phyloP scores from a whole-genome alignment of 2,888 invertebrate genomes.

The Hofmannophila pseudospretella region DNA sequence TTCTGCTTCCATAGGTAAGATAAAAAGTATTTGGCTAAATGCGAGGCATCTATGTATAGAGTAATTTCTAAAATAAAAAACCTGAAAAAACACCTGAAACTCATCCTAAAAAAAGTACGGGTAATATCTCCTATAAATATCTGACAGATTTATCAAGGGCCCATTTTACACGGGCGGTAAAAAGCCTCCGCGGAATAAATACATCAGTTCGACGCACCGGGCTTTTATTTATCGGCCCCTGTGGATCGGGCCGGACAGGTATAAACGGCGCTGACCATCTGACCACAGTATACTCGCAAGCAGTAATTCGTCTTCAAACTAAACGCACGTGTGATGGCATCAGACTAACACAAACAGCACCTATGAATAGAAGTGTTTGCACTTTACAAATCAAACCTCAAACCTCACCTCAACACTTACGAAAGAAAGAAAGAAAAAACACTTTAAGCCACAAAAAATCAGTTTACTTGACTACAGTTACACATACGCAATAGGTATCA shows the following conservation, averaged over 20 bases:
- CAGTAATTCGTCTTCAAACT: neutral
- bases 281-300: neutral
- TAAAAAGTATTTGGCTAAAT: no score
- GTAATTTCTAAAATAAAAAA: neutral
- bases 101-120: neutral
- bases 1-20: no score
- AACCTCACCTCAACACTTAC: no score
- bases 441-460: no score
- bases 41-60: no score
- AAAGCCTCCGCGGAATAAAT: constrained; percentile 37
- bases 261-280: constrained; percentile 9
- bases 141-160: constrained; percentile 29
- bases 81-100: neutral
- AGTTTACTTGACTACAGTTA: no score
- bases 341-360: no score
- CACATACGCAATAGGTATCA: no score
- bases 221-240: constrained; percentile 38
- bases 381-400: no score
- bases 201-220: constrained; percentile 27
- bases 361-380: no score
- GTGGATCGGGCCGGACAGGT: constrained; percentile 26
- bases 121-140: neutral
- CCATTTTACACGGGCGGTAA: constrained; percentile 33
- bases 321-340: no score
- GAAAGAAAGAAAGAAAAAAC: no score